Evolutionary conservation across 2,888 invertebrate species (phyloP).

Genomic region (Oegoconia quadripuncta): DNA sequence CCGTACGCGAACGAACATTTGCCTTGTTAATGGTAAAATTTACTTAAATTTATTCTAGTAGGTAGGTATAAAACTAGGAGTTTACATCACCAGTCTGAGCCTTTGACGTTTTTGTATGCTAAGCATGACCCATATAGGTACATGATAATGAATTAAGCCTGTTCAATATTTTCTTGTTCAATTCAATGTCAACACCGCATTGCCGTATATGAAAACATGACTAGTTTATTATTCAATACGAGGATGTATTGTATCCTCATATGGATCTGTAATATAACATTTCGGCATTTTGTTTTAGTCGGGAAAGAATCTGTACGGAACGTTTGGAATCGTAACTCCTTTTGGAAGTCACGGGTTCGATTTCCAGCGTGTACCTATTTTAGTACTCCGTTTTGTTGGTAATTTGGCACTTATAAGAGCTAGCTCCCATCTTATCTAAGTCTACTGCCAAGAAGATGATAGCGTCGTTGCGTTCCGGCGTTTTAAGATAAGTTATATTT

Average conservation of each 20-base stretch:
- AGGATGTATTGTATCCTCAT: too few relatives aligned
- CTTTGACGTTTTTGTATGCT: not conserved
- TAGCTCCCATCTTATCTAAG: not conserved
- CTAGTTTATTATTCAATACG: too few relatives aligned
- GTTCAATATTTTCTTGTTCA: not conserved
- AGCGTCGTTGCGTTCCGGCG: not conserved
- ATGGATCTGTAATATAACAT: too few relatives aligned
- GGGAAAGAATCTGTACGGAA: too few relatives aligned
- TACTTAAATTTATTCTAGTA: too few relatives aligned
- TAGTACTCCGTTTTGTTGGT: not conserved
- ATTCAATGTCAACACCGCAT: not conserved
- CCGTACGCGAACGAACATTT: too few relatives aligned
- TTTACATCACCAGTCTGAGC: slow-evolving; percentile 2
- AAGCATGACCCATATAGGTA: not conserved
- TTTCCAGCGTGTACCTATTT: not conserved
- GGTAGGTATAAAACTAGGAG: too few relatives aligned
- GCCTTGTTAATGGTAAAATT: too few relatives aligned
- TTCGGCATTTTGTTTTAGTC: too few relatives aligned
- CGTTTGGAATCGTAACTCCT: too few relatives aligned
- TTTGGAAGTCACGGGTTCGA: too few relatives aligned
- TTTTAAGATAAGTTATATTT: too few relatives aligned
- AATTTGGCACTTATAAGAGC: not conserved
- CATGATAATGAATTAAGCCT: not conserved
- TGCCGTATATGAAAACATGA: not conserved
- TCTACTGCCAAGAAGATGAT: not conserved